phyloP scores from a whole-genome alignment of 2,888 invertebrate genomes.

The Chironomus riparius region DNA sequence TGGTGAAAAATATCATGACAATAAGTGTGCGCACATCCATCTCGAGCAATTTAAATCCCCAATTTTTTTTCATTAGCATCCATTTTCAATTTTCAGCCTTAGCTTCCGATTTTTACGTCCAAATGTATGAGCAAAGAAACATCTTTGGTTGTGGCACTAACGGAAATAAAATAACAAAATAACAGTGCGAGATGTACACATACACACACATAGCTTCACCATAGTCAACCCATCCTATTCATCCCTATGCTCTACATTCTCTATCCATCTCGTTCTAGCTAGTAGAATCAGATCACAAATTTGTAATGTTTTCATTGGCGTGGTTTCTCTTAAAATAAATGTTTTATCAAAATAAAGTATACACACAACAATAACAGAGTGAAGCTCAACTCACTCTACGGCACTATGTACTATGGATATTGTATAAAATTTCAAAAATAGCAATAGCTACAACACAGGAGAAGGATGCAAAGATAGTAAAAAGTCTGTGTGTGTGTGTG shows the following conservation, averaged over 20 bases:
- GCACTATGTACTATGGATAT: background rate
- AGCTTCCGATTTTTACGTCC: no score
- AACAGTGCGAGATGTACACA: background rate
- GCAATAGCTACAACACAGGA: background rate
- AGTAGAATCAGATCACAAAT: background rate
- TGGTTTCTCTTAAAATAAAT: slow-evolving; percentile 27
- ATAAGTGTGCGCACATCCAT: no score
- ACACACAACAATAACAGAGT: slow-evolving; percentile 26
- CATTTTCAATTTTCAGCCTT: no score
- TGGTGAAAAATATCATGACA: no score
- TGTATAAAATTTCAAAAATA: background rate
- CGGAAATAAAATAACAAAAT: background rate
- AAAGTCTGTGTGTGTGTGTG: slow-evolving; percentile 3
- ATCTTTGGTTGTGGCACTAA: background rate
- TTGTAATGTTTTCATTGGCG: slow-evolving; percentile 28
- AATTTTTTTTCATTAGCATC: no score
- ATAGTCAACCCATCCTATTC: background rate
- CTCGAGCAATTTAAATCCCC: no score
- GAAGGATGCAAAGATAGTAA: background rate
- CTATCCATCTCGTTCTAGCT: slow-evolving; percentile 15
- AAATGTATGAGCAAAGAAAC: no score
- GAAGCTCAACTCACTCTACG: background rate
- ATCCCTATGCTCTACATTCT: background rate
- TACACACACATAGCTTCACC: background rate
- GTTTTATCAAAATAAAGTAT: slow-evolving; percentile 27